Conservation (phyloP, 1,140 invertebrate species). For the Saccostrea echinata region DNA sequence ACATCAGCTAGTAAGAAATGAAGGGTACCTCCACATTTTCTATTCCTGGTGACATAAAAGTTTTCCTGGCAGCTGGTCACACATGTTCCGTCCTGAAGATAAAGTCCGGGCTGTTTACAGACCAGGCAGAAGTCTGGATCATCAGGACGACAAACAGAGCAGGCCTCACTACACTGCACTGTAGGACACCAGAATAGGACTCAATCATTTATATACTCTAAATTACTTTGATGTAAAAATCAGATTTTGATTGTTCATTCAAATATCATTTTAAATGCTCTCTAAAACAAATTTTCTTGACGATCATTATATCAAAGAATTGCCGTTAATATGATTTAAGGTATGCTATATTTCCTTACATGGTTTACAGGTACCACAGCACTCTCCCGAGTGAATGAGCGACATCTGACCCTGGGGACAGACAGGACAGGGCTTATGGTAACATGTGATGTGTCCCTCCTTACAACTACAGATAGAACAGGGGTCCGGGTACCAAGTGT, state of each 20-base stretch:
- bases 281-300: not conserved
- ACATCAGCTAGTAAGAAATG: not conserved
- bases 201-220: not conserved
- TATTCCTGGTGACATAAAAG: slow-evolving; percentile 57
- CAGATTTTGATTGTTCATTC: not conserved
- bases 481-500: slow-evolving; percentile 71
- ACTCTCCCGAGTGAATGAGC: slow-evolving; percentile 52
- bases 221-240: not conserved
- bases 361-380: slow-evolving; percentile 66
- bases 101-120: slow-evolving; percentile 57
- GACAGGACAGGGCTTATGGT: slow-evolving; percentile 65
- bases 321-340: no score
- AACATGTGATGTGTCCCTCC: slow-evolving; percentile 67
- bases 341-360: slow-evolving; percentile 47
- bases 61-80: slow-evolving; percentile 60
- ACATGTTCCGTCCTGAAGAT: slow-evolving; percentile 63
- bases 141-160: slow-evolving; percentile 55
- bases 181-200: slow-evolving; percentile 33
- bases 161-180: slow-evolving; percentile 62
- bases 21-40: slow-evolving; percentile 63
- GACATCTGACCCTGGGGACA: slow-evolving; percentile 61
- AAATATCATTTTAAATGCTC: not conserved
- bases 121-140: slow-evolving; percentile 59
- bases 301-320: no score
- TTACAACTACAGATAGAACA: slow-evolving; percentile 73